Conservation (phyloP, 2,888 invertebrate species). For the Callosobruchus maculatus region DNA sequence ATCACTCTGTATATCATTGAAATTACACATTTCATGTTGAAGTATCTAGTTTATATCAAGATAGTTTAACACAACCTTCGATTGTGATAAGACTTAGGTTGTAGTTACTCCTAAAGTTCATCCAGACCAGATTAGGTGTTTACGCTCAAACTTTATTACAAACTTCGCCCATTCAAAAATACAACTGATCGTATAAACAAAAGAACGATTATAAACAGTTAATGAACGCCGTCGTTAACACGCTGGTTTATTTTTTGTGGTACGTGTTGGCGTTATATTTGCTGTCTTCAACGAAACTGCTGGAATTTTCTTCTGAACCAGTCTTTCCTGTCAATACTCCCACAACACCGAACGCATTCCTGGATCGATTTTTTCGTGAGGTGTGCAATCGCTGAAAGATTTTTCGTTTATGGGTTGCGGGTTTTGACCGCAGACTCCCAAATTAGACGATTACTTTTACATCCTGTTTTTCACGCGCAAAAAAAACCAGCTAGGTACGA, state of each 20-base stretch:
- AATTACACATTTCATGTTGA: no score
- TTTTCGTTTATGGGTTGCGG: no score
- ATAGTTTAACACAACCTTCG: constrained; percentile 6
- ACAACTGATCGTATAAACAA: background rate
- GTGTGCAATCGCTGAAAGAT: background rate
- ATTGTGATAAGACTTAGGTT: background rate
- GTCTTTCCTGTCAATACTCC: background rate
- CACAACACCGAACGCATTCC: no score
- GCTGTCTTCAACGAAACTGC: background rate
- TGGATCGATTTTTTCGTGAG: no score
- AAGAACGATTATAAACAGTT: background rate
- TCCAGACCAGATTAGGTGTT: background rate
- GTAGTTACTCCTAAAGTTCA: no score
- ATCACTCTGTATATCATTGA: no score
- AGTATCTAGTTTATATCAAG: no score
- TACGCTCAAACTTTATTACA: background rate
- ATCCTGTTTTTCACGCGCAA: no score
- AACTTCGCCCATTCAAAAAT: background rate
- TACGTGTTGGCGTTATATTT: background rate
- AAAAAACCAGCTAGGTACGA: no score
- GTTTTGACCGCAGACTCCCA: no score
- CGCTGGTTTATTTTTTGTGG: background rate
- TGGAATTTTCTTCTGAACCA: background rate
- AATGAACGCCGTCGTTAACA: background rate
- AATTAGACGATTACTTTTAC: no score